Evolutionary conservation across 2,797 vertebrate genomes (phyloP).

Genomic region (Mormyrops attenuatus): DNA sequence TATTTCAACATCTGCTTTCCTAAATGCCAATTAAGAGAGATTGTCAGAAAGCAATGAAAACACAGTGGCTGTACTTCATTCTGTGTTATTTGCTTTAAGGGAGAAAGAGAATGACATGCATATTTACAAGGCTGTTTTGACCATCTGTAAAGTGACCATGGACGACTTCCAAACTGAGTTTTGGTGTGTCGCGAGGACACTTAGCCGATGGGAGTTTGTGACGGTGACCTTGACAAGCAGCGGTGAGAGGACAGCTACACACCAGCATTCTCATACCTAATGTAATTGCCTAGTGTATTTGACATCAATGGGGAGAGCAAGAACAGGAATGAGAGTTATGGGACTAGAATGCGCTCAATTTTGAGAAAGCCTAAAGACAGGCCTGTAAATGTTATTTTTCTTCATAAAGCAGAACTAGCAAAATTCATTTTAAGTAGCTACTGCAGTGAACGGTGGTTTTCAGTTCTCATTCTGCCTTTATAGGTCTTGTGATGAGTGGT

Average conservation of each 20-base stretch:
- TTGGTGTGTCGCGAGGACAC: constrained; percentile 20
- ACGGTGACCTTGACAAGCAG: constrained; percentile 40
- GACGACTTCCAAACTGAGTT: constrained; percentile 54
- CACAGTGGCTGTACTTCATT: not conserved
- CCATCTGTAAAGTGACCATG: constrained; percentile 50
- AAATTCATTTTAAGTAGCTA: not conserved
- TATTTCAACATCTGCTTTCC: not conserved
- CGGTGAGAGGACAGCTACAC: constrained; percentile 31
- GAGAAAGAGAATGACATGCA: rapidly evolving
- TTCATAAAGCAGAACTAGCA: not conserved
- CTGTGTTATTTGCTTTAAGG: constrained; percentile 23
- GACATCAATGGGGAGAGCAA: not conserved
- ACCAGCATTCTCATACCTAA: not conserved
- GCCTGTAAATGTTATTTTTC: not conserved
- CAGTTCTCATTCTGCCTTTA: not conserved
- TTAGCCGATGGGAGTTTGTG: rapidly evolving
- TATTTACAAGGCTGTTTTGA: constrained; percentile 42
- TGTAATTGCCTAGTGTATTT: not conserved
- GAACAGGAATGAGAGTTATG: not conserved
- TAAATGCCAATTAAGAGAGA: not conserved
- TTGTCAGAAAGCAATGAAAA: not conserved
- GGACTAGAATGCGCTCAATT: not conserved
- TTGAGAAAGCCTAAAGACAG: not conserved
- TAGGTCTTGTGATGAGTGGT: not conserved
- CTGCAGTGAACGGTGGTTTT: not conserved